Percentiles rank a stretch among this genome's conserved stretches.
Evolutionary conservation across 2,888 invertebrate species (phyloP).

Genomic region (Harmothoe impar): DNA sequence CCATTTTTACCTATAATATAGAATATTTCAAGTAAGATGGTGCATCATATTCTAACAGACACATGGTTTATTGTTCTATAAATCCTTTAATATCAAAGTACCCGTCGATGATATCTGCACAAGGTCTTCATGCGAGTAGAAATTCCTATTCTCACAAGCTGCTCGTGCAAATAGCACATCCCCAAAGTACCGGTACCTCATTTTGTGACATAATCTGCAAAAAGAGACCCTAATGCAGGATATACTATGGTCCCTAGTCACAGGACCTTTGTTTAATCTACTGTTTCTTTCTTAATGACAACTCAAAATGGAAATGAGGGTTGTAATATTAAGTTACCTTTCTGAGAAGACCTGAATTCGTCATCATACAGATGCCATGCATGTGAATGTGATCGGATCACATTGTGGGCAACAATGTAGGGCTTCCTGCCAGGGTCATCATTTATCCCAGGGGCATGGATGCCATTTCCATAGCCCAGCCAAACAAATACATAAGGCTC

Average conservation of each 20-base stretch:
- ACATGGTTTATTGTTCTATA: neutral
- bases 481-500: slow-evolving; percentile 85
- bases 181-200: too few relatives aligned
- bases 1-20: neutral
- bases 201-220: too few relatives aligned
- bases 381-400: slow-evolving; percentile 87
- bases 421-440: slow-evolving; percentile 76
- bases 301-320: too few relatives aligned
- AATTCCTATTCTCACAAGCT: too few relatives aligned
- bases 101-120: neutral
- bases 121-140: neutral
- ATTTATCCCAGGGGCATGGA: slow-evolving; percentile 68
- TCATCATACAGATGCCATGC: slow-evolving; percentile 85
- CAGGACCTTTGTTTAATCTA: too few relatives aligned
- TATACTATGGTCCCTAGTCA: too few relatives aligned
- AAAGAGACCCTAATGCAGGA: too few relatives aligned
- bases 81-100: neutral
- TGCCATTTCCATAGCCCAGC: slow-evolving; percentile 69
- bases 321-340: slow-evolving; percentile 71
- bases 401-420: slow-evolving; percentile 87
- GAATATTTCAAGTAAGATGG: neutral
- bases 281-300: too few relatives aligned
- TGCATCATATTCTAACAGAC: neutral
- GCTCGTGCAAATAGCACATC: too few relatives aligned
- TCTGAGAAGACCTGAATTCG: slow-evolving; percentile 70